Conservation (phyloP, 2,888 invertebrate species). For the Podabrus alpinus region DNA sequence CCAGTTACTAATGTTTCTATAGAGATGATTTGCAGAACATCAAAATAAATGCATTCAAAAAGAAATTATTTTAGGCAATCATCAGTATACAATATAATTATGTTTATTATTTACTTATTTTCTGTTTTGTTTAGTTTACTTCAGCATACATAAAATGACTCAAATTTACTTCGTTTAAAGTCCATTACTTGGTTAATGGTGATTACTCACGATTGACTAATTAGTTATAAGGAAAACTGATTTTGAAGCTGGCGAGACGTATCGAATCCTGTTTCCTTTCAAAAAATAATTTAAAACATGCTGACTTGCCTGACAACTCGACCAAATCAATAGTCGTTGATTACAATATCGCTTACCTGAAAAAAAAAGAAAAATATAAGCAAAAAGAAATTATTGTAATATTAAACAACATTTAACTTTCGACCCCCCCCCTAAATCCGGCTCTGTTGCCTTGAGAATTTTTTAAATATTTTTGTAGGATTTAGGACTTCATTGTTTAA, state of each 20-base stretch:
- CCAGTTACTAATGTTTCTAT: neutral
- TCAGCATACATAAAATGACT: neutral
- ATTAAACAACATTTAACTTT: too few relatives aligned
- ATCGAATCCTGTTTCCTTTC: neutral
- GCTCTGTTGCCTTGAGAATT: too few relatives aligned
- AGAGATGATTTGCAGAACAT: neutral
- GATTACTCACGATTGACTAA: neutral
- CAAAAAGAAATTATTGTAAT: neutral
- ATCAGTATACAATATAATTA: neutral
- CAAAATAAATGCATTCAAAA: neutral
- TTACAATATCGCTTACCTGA: neutral
- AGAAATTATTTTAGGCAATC: neutral
- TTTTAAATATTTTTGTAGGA: too few relatives aligned
- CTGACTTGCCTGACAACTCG: neutral
- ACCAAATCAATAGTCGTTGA: neutral
- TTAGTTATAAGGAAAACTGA: neutral
- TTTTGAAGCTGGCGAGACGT: neutral
- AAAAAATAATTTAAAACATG: neutral
- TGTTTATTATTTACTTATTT: neutral
- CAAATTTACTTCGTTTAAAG: neutral
- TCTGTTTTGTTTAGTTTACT: neutral
- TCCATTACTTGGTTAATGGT: neutral
- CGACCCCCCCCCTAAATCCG: too few relatives aligned
- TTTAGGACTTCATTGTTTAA: too few relatives aligned
- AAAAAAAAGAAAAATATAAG: neutral